Percentiles rank a stretch among this genome's conserved stretches.
phyloP scores from a whole-genome alignment of 1,140 invertebrate species.

The Sitophilus oryzae region DNA sequence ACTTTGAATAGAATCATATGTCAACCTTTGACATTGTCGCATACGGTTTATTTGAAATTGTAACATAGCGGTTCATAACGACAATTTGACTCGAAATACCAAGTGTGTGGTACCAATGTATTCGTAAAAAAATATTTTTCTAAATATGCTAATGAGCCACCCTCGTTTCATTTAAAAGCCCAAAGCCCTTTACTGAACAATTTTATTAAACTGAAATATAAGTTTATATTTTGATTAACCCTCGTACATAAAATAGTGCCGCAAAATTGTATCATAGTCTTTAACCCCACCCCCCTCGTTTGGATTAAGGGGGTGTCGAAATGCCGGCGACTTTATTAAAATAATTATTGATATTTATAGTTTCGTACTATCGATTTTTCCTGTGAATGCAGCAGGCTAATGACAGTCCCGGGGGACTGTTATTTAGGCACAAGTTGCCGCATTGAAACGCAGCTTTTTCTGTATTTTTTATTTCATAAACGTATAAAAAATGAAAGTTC shows the following conservation, averaged over 20 bases:
- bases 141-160: too few species aligned
- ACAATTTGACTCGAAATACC: too few species aligned
- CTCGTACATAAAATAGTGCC: background rate
- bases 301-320: background rate
- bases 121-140: too few species aligned
- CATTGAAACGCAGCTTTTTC: constrained; percentile 4
- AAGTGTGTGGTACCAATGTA: too few species aligned
- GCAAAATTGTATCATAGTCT: constrained; percentile 2
- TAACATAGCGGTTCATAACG: too few species aligned
- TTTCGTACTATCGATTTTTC: constrained; percentile 9
- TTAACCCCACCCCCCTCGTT: background rate
- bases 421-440: constrained; percentile 8
- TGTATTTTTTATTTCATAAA: background rate
- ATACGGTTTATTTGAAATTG: too few species aligned
- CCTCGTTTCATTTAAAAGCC: too few species aligned
- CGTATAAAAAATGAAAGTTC: constrained; percentile 5
- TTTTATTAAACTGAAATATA: background rate
- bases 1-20: too few species aligned
- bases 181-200: too few species aligned
- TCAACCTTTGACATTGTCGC: too few species aligned
- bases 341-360: constrained; percentile 11
- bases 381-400: constrained; percentile 5
- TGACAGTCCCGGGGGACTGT: background rate
- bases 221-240: background rate
- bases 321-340: constrained; percentile 1